phyloP scores from a whole-genome alignment of 1,140 invertebrate species.

The Glomeris maerens region DNA sequence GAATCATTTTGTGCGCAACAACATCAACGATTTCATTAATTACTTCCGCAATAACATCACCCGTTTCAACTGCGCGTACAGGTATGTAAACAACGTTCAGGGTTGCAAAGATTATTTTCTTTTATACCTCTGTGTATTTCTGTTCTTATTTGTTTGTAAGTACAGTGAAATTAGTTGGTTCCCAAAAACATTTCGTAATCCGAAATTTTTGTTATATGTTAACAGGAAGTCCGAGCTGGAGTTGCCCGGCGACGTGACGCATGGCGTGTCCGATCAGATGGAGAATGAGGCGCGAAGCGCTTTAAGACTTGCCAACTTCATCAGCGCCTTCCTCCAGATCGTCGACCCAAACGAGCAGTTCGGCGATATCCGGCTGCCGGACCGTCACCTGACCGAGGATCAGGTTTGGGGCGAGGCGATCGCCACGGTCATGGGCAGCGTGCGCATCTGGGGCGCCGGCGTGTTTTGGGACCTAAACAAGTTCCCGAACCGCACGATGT shows the following conservation, averaged over 20 bases:
- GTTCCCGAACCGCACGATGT: slow-evolving; percentile 79
- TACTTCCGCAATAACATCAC: not conserved
- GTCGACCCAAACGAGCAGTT: slow-evolving; percentile 89
- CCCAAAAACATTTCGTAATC: too few relatives aligned
- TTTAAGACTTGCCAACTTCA: slow-evolving; percentile 81
- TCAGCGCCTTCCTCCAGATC: slow-evolving; percentile 58
- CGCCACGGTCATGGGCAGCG: slow-evolving; percentile 75
- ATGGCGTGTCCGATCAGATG: slow-evolving; percentile 72
- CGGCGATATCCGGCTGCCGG: slow-evolving; percentile 67
- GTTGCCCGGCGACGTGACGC: slow-evolving; percentile 67
- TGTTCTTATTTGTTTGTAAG: slow-evolving; percentile 7
- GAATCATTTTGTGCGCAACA: not conserved
- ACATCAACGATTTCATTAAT: not conserved
- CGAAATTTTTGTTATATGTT: too few relatives aligned
- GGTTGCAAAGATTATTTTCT: too few relatives aligned
- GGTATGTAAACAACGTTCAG: too few relatives aligned
- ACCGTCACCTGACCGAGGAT: slow-evolving; percentile 75
- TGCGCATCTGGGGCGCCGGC: slow-evolving; percentile 74
- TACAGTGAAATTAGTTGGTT: slow-evolving; percentile 38
- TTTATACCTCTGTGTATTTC: slow-evolving; percentile 4
- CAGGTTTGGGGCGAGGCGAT: slow-evolving; percentile 89
- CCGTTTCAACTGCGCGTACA: not conserved
- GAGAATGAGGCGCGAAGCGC: slow-evolving; percentile 93
- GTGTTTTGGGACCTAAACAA: slow-evolving; percentile 92
- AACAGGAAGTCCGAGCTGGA: slow-evolving; percentile 38